Evolutionary conservation across 2,888 invertebrate genomes (phyloP).

Genomic region (Ectropis crepuscularia): DNA sequence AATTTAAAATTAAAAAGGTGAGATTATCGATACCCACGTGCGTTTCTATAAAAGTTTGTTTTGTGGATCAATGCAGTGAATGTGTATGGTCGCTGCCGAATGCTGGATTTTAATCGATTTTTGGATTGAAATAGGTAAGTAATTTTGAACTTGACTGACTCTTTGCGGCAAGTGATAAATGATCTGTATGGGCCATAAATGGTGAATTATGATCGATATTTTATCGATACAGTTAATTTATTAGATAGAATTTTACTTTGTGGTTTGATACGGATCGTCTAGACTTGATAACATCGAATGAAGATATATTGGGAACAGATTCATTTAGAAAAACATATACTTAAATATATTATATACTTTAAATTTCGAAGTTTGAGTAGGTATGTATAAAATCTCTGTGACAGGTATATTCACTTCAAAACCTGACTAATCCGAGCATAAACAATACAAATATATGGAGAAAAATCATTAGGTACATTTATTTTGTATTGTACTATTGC

Average conservation of each 20-base stretch:
- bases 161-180: constrained; percentile 53
- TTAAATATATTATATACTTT: too few relatives aligned
- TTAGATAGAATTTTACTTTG: constrained; percentile 9
- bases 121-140: constrained; percentile 73
- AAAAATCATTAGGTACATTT: too few relatives aligned
- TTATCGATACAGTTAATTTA: constrained; percentile 2
- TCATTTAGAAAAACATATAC: too few relatives aligned
- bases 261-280: constrained; percentile 12
- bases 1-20: constrained; percentile 53
- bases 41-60: constrained; percentile 36
- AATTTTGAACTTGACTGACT: constrained; percentile 48
- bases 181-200: constrained; percentile 13
- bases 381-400: too few relatives aligned
- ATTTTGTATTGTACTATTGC: too few relatives aligned
- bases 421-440: too few relatives aligned
- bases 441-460: too few relatives aligned
- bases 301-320: not conserved
- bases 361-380: too few relatives aligned
- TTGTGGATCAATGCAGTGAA: constrained; percentile 63
- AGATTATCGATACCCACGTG: constrained; percentile 60
- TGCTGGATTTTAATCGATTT: constrained; percentile 68
- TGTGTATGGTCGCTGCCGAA: constrained; percentile 60
- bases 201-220: constrained; percentile 24
- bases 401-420: too few relatives aligned
- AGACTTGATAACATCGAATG: constrained; percentile 5